Evolutionary conservation across 92 coral and sea anemone species (phyloP).

Genomic region (Umimayanthus kanabou): DNA sequence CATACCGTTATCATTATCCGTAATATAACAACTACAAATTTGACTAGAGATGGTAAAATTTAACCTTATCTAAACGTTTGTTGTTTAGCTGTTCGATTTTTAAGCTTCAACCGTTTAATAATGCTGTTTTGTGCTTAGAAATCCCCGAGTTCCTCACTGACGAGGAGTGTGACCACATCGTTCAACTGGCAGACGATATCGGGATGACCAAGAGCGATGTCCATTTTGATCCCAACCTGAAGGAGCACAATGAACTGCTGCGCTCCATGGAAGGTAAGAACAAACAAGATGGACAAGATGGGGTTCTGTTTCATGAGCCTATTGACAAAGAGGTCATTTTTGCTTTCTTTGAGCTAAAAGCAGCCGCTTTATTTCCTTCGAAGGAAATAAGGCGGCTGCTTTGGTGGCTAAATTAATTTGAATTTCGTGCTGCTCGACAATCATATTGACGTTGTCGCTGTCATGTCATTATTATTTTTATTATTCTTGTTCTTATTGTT

Average conservation of each 20-base stretch:
- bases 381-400: too few species aligned
- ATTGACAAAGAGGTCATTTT: too few species aligned
- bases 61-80: neutral
- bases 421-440: too few species aligned
- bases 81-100: neutral
- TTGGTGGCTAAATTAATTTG: too few species aligned
- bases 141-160: slow-evolving; percentile 83
- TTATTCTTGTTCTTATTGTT: too few species aligned
- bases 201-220: slow-evolving; percentile 81
- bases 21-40: too few species aligned
- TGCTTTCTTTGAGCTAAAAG: too few species aligned
- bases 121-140: slow-evolving; percentile 48
- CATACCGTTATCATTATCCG: too few species aligned
- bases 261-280: slow-evolving; percentile 49
- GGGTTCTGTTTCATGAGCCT: neutral
- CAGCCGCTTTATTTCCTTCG: too few species aligned
- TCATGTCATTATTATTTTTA: too few species aligned
- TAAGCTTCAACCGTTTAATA: neutral
- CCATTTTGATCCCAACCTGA: slow-evolving; percentile 77
- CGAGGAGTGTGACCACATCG: slow-evolving; percentile 85
- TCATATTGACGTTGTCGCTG: too few species aligned
- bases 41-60: neutral
- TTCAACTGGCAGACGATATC: slow-evolving; percentile 61
- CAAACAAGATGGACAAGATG: neutral
- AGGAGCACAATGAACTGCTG: slow-evolving; percentile 52